A percentile compares a stretch with the other conserved stretches of the same genome.
Evolutionary conservation across 2,113 vertebrate genomes (phyloP).

Genomic region (Emydura subglobosa): DNA sequence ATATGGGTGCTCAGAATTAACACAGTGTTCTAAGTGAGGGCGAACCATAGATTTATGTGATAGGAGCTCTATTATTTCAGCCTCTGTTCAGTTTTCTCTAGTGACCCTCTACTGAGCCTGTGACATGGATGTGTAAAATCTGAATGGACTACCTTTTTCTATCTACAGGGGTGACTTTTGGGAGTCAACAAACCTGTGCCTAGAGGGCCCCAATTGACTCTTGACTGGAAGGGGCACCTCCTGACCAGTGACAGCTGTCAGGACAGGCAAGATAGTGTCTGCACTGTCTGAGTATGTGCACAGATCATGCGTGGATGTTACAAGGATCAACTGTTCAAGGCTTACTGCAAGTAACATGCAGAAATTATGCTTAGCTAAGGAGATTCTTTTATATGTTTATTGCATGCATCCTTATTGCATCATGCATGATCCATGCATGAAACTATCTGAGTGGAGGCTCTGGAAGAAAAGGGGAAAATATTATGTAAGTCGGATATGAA

Average conservation of each 20-base stretch:
- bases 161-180: not conserved
- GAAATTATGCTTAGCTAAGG: not conserved
- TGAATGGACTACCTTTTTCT: not conserved
- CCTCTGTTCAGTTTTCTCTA: not conserved
- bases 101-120: not conserved
- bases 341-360: not conserved
- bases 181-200: not conserved
- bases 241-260: not conserved
- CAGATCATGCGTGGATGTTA: not conserved
- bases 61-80: not conserved
- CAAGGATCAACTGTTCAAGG: not conserved
- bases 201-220: not conserved
- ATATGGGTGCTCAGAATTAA: not conserved
- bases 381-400: not conserved
- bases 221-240: not conserved
- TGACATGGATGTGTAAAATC: not conserved
- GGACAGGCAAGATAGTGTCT: not conserved
- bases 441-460: constrained; percentile 1
- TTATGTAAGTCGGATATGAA: constrained; percentile 34
- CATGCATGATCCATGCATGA: not conserved
- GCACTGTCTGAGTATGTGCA: not conserved
- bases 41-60: not conserved
- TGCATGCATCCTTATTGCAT: not conserved
- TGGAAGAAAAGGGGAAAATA: constrained; percentile 21
- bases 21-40: not conserved